phyloP scores from a whole-genome alignment of 2,888 invertebrate genomes.

The Orgyia antiqua region DNA sequence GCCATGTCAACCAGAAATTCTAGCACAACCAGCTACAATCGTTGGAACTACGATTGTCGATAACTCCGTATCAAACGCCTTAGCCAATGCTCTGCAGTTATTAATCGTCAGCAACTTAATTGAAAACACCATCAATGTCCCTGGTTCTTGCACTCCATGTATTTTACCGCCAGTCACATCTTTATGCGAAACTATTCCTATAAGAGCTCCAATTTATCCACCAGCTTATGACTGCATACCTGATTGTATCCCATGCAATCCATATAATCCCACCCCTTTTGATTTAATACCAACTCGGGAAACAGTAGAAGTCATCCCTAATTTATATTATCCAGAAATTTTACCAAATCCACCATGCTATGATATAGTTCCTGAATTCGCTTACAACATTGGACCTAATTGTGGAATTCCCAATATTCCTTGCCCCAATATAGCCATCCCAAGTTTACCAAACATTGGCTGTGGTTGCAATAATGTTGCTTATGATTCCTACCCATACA shows the following conservation, averaged over 20 bases:
- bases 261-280: conserved; percentile 8
- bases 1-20: conserved; percentile 17
- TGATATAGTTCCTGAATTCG: not conserved
- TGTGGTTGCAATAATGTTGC: conserved; percentile 4
- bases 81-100: conserved; percentile 53
- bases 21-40: conserved; percentile 13
- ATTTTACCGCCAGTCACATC: not conserved
- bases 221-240: conserved; percentile 10
- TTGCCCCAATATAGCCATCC: no score
- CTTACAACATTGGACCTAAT: not conserved
- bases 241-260: conserved; percentile 4
- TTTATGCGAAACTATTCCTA: conserved; percentile 2
- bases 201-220: conserved; percentile 9
- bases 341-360: not conserved
- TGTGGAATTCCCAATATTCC: no score
- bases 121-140: conserved; percentile 24
- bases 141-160: not conserved
- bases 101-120: conserved; percentile 50
- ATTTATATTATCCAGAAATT: conserved; percentile 6
- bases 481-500: no score
- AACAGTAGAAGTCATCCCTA: conserved; percentile 8
- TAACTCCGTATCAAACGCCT: conserved; percentile 44
- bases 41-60: conserved; percentile 43
- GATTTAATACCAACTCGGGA: conserved; percentile 3
- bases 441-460: conserved; percentile 1